Base-by-base conservation (phyloP, 1,140 invertebrate genomes). In the Lepidurus apus region DNA sequence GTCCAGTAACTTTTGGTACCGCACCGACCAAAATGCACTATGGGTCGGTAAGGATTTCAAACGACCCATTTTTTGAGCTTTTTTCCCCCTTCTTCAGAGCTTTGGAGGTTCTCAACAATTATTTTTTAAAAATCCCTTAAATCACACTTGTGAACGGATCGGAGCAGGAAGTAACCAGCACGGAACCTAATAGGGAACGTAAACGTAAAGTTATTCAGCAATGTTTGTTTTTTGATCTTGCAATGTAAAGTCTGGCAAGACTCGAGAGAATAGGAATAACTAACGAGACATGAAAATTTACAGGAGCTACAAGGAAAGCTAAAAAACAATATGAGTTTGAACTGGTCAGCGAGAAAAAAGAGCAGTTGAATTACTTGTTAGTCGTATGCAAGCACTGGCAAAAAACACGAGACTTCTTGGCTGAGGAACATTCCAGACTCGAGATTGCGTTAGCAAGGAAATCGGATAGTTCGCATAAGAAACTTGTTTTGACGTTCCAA, bases 1-100 rank as follows among this genome's bases (percentile, higher is more conserved):
- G 53, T 65, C 53, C 17, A 65, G 53, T 65, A 65, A 65, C 53
- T 65, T 65, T 65, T 65, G 53, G 53, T 65, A 65, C 17, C 53
- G 53, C 53, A 65, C 53, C 13, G 53, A 65, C 53, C 53, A 65
- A n/a, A 65, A 65, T 17, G 53, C 53, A 65, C 21, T 65, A n/a
- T 21, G 53, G 17, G 53, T 65, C 1, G 53, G 53, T 17, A 65
- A 65, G 6, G 53, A 65, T 65, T 65, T 65, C 53, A 65, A 65
- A 65, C 53, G 53, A 9, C 53, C 53, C 53, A 65, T 65, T 65
- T 65, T 65, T 21, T n/a, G 0, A 13, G 21, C n/a, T n/a, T 21
- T 65, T 17, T 65, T 21, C 17, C 34, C 34, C 34, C 34, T 34
- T 65, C 53, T n/a, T n/a, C 53, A 65, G 21, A 65, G 53, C 17